A percentile compares a stretch with the other conserved stretches of the same genome.
These are phyloP conservation scores for Burhinus bistriatus DNA, from an alignment of 2,113 vertebrate genomes.

Conservation along the genomic window DNA sequence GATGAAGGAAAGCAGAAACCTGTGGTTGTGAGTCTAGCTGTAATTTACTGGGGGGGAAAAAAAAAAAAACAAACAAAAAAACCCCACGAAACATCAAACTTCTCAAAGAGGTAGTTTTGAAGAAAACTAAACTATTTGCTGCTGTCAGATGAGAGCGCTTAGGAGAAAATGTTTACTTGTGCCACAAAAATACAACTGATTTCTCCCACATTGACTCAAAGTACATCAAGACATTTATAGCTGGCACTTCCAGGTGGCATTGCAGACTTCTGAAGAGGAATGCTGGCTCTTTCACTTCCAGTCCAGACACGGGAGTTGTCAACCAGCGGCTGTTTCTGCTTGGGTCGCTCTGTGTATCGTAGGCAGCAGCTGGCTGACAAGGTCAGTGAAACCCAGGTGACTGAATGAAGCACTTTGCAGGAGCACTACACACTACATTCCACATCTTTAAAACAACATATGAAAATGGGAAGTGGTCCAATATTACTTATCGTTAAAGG, in stretches of 20 bases:
- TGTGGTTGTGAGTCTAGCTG: background rate
- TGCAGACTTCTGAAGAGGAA: background rate
- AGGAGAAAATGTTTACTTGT: background rate
- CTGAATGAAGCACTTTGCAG: background rate
- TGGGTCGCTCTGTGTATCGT: background rate
- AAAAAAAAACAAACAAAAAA: background rate
- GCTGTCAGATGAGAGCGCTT: background rate
- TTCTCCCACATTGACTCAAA: background rate
- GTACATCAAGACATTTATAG: background rate
- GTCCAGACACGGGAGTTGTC: background rate
- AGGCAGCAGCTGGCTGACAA: background rate
- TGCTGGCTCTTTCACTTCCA: background rate
- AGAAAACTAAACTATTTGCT: background rate
- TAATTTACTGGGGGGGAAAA: background rate
- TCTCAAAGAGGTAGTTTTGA: background rate
- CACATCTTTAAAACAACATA: background rate
- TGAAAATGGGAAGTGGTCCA: background rate
- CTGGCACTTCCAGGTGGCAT: background rate
- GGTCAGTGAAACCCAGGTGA: fast-evolving
- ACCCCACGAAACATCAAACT: background rate
- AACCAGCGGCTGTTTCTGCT: background rate
- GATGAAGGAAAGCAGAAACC: background rate
- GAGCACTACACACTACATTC: background rate
- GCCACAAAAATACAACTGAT: background rate
- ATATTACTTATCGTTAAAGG: background rate